phyloP scores from a whole-genome alignment of 2,888 invertebrate species.

The Stenoptilia bipunctidactyla region DNA sequence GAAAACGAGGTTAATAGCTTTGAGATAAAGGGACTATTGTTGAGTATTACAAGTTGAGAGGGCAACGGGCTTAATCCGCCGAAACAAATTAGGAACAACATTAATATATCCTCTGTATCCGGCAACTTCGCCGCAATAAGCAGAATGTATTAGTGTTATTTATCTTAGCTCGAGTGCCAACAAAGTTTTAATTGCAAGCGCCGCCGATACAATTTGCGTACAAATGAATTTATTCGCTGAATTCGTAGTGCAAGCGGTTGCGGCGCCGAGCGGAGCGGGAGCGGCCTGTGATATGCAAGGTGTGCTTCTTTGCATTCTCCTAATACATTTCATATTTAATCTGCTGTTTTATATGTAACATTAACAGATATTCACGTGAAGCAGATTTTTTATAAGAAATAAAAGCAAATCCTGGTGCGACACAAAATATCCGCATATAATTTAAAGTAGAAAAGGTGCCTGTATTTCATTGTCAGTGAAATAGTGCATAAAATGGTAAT shows the following conservation, averaged over 20 bases:
- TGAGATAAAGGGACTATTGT: slow-evolving; percentile 44
- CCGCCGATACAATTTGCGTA: slow-evolving; percentile 71
- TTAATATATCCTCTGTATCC: slow-evolving; percentile 66
- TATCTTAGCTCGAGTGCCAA: slow-evolving; percentile 66
- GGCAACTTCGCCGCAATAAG: slow-evolving; percentile 65
- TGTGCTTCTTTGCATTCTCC: slow-evolving; percentile 60
- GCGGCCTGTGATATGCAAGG: slow-evolving; percentile 54
- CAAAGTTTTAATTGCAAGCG: slow-evolving; percentile 72
- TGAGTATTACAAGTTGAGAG: slow-evolving; percentile 39
- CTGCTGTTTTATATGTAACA: too few species aligned
- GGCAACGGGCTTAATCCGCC: slow-evolving; percentile 56
- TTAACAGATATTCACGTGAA: too few species aligned
- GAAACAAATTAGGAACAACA: slow-evolving; percentile 68
- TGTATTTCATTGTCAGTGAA: slow-evolving; percentile 2
- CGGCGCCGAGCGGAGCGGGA: slow-evolving; percentile 22
- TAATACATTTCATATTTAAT: too few species aligned
- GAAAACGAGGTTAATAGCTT: slow-evolving; percentile 24
- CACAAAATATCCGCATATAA: too few species aligned
- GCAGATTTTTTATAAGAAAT: too few species aligned
- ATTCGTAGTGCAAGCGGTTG: slow-evolving; percentile 61
- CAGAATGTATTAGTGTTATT: slow-evolving; percentile 70
- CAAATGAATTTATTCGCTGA: slow-evolving; percentile 70
- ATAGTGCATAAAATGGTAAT: slow-evolving; percentile 3
- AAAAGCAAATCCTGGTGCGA: too few species aligned
- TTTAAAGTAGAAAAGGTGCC: too few species aligned